A percentile compares a stretch with the other conserved stretches of the same genome.
These are phyloP conservation scores for Muricea muricata DNA, from an alignment of 92 coral and sea anemone genomes.

Conservation along the genomic window DNA sequence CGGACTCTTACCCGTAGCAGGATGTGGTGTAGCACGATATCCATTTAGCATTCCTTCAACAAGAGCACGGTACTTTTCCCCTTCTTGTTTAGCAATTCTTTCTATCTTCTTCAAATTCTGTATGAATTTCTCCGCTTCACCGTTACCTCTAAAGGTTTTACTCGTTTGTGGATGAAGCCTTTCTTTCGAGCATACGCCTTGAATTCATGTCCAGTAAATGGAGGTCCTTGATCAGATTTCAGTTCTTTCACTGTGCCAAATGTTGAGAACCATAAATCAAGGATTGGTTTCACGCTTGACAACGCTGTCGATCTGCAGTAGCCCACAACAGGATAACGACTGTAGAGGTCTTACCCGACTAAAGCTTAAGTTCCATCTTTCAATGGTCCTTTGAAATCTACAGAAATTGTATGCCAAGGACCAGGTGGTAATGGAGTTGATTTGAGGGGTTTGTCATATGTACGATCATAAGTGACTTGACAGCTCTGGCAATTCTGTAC, in stretches of 20 bases:
- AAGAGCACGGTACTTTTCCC: no score
- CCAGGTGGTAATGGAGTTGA: slow-evolving; percentile 20
- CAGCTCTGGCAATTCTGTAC: background rate
- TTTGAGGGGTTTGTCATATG: slow-evolving; percentile 3
- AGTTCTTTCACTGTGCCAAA: background rate
- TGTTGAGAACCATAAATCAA: background rate
- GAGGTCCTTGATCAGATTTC: background rate
- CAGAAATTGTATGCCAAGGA: background rate
- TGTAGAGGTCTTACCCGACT: background rate
- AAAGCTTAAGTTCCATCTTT: background rate
- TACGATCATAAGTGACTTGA: background rate
- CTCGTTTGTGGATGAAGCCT: no score
- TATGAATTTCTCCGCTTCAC: no score
- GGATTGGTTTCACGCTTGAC: background rate
- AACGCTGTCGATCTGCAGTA: background rate
- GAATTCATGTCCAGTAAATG: background rate
- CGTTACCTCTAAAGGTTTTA: no score
- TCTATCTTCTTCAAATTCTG: no score
- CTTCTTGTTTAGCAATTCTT: no score
- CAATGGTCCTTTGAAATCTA: background rate
- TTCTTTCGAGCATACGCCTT: background rate
- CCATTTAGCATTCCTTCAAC: no score
- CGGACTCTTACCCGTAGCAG: background rate
- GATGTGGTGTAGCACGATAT: background rate
- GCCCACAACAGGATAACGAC: background rate